Evolutionary conservation across 2,113 vertebrate species (phyloP).

Genomic region (Poeciliopsis prolifica): DNA sequence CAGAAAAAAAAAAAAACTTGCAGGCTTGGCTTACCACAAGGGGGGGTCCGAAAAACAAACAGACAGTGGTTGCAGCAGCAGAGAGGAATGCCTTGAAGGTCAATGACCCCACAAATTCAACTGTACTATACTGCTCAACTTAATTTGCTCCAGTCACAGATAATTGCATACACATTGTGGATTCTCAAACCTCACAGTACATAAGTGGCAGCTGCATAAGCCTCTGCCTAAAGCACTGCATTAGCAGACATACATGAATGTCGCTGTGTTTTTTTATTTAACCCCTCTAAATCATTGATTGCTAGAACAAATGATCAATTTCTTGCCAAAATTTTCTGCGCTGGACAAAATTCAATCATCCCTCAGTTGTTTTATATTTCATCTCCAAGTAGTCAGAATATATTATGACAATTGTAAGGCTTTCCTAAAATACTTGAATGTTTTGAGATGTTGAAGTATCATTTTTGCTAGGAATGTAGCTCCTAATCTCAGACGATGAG

Average conservation of each 20-base stretch:
- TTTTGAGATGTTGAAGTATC: not conserved
- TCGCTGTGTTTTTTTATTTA: not conserved
- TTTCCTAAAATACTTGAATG: not conserved
- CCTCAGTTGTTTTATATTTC: too few species aligned
- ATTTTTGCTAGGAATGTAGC: not conserved
- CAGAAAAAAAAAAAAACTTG: conserved; percentile 57
- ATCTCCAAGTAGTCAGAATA: too few species aligned
- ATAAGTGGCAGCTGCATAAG: conserved; percentile 4
- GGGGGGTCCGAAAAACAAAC: conserved; percentile 21
- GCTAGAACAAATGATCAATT: not conserved
- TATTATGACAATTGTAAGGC: not conserved
- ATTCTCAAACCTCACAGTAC: conserved; percentile 19
- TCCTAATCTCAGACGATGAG: not conserved
- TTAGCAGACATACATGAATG: not conserved
- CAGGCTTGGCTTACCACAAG: conserved; percentile 46
- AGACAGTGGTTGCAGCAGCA: conserved; percentile 19
- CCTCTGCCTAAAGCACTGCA: conserved; percentile 11
- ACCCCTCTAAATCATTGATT: not conserved
- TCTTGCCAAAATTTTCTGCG: not conserved
- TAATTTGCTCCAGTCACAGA: conserved; percentile 57
- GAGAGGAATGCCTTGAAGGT: conserved; percentile 60
- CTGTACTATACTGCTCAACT: conserved; percentile 46
- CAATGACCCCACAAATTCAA: conserved; percentile 56
- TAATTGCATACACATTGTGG: conserved; percentile 47
- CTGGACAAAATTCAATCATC: too few species aligned